Evolutionary conservation across 2,797 vertebrate genomes (phyloP).

Genomic region (Notolabrus celidotus): DNA sequence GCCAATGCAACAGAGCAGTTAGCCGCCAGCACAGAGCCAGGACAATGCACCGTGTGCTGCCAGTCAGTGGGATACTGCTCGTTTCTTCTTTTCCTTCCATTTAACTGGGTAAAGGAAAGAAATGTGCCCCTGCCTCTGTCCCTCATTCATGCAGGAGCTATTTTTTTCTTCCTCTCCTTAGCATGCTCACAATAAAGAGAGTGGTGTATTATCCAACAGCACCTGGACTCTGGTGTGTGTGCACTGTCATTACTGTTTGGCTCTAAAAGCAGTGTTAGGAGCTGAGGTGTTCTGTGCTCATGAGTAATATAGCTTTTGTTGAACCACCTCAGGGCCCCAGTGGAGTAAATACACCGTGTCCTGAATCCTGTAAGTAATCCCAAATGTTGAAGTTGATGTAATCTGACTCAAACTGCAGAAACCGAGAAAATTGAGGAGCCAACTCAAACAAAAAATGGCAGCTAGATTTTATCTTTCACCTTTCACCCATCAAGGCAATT

Average conservation of each 20-base stretch:
- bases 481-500: conserved; percentile 47
- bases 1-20: conserved; percentile 24
- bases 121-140: conserved; percentile 23
- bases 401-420: conserved; percentile 1
- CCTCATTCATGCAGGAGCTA: conserved; percentile 24
- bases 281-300: conserved; percentile 25
- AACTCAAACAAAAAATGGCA: conserved; percentile 20
- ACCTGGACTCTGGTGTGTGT: conserved; percentile 19
- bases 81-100: conserved; percentile 28
- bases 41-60: conserved; percentile 24
- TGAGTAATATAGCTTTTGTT: conserved; percentile 31
- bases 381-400: conserved; percentile 26
- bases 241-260: conserved; percentile 4
- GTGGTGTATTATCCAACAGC: conserved; percentile 42
- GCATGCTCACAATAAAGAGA: conserved; percentile 32
- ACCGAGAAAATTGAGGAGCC: conserved; percentile 18
- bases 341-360: conserved; percentile 7
- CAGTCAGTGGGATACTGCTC: conserved; percentile 43
- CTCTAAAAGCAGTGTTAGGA: conserved; percentile 20
- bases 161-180: conserved; percentile 1
- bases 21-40: conserved; percentile 35
- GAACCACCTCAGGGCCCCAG: conserved; percentile 13
- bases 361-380: conserved; percentile 9
- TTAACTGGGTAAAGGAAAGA: conserved; percentile 55
- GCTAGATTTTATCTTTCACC: conserved; percentile 47